Percentiles rank a stretch among this genome's conserved stretches.
phyloP scores from a whole-genome alignment of 2,888 invertebrate genomes.

The Liodrosophila aerea region DNA sequence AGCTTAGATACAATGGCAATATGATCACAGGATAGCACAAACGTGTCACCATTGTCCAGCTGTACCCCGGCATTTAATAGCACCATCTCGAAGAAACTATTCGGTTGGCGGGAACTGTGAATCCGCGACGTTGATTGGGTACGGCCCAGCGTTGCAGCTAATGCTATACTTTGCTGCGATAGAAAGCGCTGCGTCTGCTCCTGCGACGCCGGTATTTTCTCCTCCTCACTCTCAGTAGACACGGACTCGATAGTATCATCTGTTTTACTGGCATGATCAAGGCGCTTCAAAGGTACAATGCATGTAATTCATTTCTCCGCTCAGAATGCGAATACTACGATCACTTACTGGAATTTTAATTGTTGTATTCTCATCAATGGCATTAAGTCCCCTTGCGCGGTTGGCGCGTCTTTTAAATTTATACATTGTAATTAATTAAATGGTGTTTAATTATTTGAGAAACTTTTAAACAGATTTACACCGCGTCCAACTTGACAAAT shows the following conservation, averaged over 20 bases:
- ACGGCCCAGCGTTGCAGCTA: conserved; percentile 72
- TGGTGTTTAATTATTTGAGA: background rate
- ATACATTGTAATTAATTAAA: conserved; percentile 33
- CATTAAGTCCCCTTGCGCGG: conserved; percentile 53
- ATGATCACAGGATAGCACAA: conserved; percentile 82
- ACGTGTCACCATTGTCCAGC: conserved; percentile 76
- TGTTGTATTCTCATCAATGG: conserved; percentile 78
- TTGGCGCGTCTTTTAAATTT: conserved; percentile 49
- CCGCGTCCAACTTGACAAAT: background rate
- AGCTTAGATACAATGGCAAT: conserved; percentile 83
- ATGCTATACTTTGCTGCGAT: conserved; percentile 79
- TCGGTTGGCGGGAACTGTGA: conserved; percentile 73
- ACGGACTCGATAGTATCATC: conserved; percentile 30
- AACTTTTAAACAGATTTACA: conserved; percentile 24
- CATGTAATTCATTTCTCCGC: background rate
- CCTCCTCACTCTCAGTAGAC: conserved; percentile 78
- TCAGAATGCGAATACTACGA: background rate
- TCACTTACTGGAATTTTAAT: conserved; percentile 73
- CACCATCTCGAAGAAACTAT: conserved; percentile 80
- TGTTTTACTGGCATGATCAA: conserved; percentile 15
- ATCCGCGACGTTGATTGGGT: conserved; percentile 70
- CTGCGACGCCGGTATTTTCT: conserved; percentile 81
- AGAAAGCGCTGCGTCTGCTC: conserved; percentile 81
- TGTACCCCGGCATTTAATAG: conserved; percentile 79
- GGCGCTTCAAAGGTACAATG: conserved; percentile 31